phyloP scores from a whole-genome alignment of 2,113 vertebrate species.

The Oceanodroma tethys region DNA sequence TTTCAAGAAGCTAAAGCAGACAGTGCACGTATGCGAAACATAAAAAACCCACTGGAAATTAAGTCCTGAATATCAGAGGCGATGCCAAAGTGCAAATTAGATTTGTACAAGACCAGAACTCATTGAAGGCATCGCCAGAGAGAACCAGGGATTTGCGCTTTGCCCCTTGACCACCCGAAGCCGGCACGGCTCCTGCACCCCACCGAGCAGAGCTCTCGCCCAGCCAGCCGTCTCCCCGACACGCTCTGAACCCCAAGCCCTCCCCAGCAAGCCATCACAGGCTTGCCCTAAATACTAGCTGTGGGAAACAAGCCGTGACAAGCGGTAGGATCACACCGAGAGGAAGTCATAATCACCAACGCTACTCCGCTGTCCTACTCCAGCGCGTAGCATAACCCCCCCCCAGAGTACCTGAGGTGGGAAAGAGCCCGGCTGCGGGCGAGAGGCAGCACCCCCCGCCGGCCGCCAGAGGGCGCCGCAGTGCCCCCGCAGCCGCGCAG shows the following conservation, averaged over 20 bases:
- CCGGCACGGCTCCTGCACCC: neutral
- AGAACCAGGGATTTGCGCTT: neutral
- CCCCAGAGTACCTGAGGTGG: fast-evolving
- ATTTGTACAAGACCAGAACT: neutral
- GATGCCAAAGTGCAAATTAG: neutral
- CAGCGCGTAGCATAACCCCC: fast-evolving
- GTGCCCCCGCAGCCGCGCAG: neutral
- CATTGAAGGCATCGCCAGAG: fast-evolving
- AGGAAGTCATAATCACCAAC: fast-evolving
- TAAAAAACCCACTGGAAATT: neutral
- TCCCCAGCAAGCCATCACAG: fast-evolving
- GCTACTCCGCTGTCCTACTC: fast-evolving
- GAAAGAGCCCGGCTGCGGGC: no score
- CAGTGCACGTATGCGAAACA: fast-evolving
- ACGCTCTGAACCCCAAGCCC: neutral
- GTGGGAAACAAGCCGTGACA: neutral
- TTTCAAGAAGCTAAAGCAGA: neutral
- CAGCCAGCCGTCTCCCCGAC: neutral
- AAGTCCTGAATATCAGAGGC: neutral
- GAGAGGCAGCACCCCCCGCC: neutral
- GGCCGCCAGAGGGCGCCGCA: neutral
- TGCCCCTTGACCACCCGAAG: fast-evolving
- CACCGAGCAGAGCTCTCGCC: neutral
- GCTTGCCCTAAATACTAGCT: fast-evolving
- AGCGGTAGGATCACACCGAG: fast-evolving